Base-by-base conservation (phyloP, 2,888 invertebrate genomes). In the Mesorhabditis sp. region DNA sequence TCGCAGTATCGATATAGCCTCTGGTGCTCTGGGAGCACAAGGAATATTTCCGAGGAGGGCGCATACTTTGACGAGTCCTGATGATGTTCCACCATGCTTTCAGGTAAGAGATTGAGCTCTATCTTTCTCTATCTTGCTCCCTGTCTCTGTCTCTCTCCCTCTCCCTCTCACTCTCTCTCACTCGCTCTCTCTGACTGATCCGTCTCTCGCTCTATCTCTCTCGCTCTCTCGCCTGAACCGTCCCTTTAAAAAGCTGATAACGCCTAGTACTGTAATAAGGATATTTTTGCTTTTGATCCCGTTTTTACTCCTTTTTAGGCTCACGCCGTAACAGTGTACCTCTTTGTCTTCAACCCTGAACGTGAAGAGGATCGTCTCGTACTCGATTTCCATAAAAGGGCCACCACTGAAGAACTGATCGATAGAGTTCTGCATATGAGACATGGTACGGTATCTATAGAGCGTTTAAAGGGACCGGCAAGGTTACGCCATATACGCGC, bases 331-430 rank as follows among this genome's bases (percentile, higher is more conserved):
- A 62, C 70, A 62, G 81, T 85, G 6, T 85, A 79, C 69, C 73
- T 85, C 70, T 75, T 83, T 72, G 74, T 76, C 41, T 85, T 85
- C 73, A 82, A 84, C 67, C 83, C 84, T 7, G 81, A 81, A 45
- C 67, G 68, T 45, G 75, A 74, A 6, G 79, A 92, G 89, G 93
- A 94, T 88, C 92, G 93, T 76, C 89, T 94, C 76, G 92, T 92
- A 70, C 92, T 94, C 80, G 93, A 94, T 88, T 93, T 93, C 70
- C 93, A 93, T 79, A 94, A 93, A 86, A 92, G 93, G 87, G 93
- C 93, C 72, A 93, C 93, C 79, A 92, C 93, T 0, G 92, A 93
- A 82, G 94, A 94, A 88, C 92, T 94, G 83, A 93, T 94, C 72
- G 90, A 91, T 79, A 93, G 93, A 86, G 93, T 94, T 28, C 41